A percentile compares a stretch with the other conserved stretches of the same genome.
These are phyloP conservation scores for Rallus crepitans DNA, from an alignment of 2,797 vertebrate genomes.

Conservation along the genomic window DNA sequence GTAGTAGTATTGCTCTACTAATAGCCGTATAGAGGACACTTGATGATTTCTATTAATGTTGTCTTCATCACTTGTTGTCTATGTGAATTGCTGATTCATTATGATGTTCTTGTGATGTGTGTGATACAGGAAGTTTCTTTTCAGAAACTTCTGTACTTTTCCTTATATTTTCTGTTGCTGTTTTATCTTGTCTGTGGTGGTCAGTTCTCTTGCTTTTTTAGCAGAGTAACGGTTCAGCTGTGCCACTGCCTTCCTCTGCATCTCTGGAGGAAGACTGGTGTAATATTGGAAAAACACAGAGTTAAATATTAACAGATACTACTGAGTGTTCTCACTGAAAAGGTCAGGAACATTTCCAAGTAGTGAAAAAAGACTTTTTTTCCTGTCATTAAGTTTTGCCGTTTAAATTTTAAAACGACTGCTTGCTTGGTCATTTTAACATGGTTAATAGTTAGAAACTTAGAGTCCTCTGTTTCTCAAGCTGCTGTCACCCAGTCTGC, in stretches of 20 bases:
- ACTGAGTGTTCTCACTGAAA: constrained; percentile 34
- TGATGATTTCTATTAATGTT: not conserved
- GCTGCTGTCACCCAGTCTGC: not conserved
- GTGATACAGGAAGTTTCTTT: not conserved
- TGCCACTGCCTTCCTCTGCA: not conserved
- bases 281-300: constrained; percentile 55
- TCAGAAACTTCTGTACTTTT: not conserved
- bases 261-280: not conserved
- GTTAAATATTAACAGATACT: constrained; percentile 57
- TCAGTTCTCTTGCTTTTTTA: not conserved
- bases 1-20: not conserved
- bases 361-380: constrained; percentile 47
- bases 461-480: not conserved
- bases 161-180: not conserved
- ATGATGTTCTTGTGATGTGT: not conserved
- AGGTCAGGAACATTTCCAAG: constrained; percentile 44
- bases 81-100: not conserved
- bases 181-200: not conserved
- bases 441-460: not conserved
- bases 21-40: not conserved
- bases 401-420: not conserved
- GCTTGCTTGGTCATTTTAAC: not conserved
- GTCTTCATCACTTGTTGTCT: not conserved
- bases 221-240: not conserved
- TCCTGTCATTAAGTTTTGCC: not conserved